Conservation (phyloP, 2,113 vertebrate species). For the Scolopax mira region DNA sequence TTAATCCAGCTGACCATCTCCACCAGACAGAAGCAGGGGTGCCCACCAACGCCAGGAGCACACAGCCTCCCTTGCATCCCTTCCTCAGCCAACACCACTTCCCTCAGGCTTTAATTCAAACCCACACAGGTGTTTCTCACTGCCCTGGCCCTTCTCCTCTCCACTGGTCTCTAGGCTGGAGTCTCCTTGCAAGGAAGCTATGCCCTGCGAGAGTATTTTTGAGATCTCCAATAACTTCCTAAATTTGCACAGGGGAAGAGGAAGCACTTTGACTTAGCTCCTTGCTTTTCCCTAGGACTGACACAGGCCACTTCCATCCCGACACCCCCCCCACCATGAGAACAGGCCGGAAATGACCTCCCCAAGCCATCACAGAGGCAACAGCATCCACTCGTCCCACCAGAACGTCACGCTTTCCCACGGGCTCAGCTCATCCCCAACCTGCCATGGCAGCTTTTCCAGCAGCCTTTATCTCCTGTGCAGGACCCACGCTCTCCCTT, state of each 20-base stretch:
- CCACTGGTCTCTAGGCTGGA: background rate
- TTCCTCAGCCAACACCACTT: fast-evolving
- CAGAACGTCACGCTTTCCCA: background rate
- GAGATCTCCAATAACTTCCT: background rate
- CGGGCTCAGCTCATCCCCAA: background rate
- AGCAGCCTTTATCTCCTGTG: background rate
- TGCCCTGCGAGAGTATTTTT: background rate
- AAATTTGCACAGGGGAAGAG: background rate
- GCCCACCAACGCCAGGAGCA: background rate
- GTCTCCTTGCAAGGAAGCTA: background rate
- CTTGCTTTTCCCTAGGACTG: background rate
- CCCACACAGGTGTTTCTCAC: fast-evolving
- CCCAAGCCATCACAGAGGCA: fast-evolving
- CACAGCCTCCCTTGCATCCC: fast-evolving
- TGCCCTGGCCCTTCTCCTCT: background rate
- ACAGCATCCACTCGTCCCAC: background rate
- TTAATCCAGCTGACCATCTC: background rate
- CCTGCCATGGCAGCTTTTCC: fast-evolving
- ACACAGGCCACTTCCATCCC: background rate
- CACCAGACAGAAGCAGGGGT: fast-evolving
- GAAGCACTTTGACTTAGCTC: background rate
- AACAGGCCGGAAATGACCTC: background rate
- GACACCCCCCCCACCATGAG: fast-evolving
- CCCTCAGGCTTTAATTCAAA: background rate
- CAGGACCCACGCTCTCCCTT: fast-evolving